Evolutionary conservation across 2,797 vertebrate genomes (phyloP).

Genomic region (Pangasius mekongensis): DNA sequence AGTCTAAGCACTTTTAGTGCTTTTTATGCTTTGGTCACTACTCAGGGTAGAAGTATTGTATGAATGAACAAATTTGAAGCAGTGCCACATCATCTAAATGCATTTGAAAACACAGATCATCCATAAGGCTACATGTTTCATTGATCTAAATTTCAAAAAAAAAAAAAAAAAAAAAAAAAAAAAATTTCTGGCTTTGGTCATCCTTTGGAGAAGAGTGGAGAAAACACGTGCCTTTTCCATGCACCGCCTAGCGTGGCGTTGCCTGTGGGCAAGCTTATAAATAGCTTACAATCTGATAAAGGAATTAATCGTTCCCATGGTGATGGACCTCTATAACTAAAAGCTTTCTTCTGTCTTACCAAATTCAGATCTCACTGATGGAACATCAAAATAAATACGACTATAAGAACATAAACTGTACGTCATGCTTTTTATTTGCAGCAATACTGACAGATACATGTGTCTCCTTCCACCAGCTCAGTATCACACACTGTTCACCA

Average conservation of each 20-base stretch:
- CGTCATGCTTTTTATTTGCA: not conserved
- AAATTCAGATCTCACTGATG: not conserved
- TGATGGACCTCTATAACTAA: not conserved
- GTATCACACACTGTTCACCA: constrained; percentile 12
- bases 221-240: not conserved
- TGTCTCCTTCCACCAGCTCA: not conserved
- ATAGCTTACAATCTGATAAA: not conserved
- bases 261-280: not conserved
- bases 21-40: too few species aligned
- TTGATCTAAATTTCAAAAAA: not conserved
- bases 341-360: not conserved
- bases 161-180: too few species aligned
- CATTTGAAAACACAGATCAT: not conserved
- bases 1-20: not conserved
- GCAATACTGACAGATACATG: not conserved
- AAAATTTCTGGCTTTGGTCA: not conserved
- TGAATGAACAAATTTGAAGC: not conserved
- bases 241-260: not conserved
- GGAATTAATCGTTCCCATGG: not conserved
- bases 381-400: not conserved
- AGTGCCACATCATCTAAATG: not conserved
- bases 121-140: not conserved
- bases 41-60: not conserved
- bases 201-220: not conserved
- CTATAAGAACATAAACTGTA: not conserved